These are phyloP conservation scores for Cosmia pyralina DNA, from an alignment of 2,888 invertebrate species.

Conservation along the genomic window DNA sequence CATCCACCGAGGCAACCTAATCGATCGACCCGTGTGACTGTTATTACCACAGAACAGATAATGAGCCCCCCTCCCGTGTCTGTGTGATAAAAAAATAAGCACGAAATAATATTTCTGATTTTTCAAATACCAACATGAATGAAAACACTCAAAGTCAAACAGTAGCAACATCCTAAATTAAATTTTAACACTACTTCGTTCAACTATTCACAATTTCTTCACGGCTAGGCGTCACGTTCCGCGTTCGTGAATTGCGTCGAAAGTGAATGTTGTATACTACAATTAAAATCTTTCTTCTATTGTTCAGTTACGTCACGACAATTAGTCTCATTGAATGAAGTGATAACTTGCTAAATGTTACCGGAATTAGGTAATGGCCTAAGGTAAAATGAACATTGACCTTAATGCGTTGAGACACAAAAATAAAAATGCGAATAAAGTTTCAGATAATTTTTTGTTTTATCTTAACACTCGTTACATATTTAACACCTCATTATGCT, in stretches of 20 bases:
- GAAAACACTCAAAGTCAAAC: background rate
- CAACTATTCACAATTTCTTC: constrained; percentile 63
- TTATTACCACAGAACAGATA: no score
- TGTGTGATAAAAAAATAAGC: no score
- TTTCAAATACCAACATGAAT: background rate
- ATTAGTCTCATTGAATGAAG: constrained; percentile 46
- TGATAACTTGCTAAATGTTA: constrained; percentile 52
- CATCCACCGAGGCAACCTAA: no score
- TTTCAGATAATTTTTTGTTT: background rate
- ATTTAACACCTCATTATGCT: background rate
- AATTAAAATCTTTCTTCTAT: constrained; percentile 63
- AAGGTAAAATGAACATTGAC: constrained; percentile 3
- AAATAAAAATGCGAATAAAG: background rate
- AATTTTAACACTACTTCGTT: constrained; percentile 40
- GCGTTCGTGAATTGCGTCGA: constrained; percentile 64
- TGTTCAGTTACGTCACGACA: constrained; percentile 62
- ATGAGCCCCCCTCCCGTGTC: no score
- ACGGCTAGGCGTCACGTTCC: constrained; percentile 58
- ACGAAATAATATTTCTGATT: background rate
- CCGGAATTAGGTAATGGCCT: constrained; percentile 17
- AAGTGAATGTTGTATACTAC: constrained; percentile 65
- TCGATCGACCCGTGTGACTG: no score
- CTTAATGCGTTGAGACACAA: background rate
- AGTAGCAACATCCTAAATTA: constrained; percentile 22
- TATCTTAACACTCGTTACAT: background rate